Conservation (phyloP, 2,888 invertebrate species). For the Caenorhabditis becei region DNA sequence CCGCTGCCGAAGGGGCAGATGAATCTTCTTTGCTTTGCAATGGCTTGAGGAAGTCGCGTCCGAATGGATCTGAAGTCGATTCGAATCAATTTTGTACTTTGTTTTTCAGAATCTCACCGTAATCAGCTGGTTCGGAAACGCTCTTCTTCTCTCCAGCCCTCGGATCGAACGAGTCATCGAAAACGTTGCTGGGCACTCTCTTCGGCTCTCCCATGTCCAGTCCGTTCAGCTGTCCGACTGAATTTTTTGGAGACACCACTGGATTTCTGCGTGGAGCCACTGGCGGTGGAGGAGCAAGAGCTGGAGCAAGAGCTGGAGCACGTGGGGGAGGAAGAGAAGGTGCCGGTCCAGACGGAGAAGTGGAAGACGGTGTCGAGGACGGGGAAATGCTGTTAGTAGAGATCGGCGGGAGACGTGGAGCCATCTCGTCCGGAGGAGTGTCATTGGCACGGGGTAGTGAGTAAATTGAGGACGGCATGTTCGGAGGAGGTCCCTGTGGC, state of each 20-base stretch:
- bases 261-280: constrained; percentile 64
- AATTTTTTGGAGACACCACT: constrained; percentile 39
- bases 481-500: constrained; percentile 58
- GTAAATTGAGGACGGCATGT: constrained; percentile 43
- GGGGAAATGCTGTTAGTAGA: constrained; percentile 9
- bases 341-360: constrained; percentile 61
- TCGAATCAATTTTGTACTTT: not conserved
- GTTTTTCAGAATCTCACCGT: constrained; percentile 42
- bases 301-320: constrained; percentile 59
- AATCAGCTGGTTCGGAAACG: constrained; percentile 41
- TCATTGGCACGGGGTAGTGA: constrained; percentile 45
- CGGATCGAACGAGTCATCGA: constrained; percentile 88
- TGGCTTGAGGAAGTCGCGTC: constrained; percentile 64
- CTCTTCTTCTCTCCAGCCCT: constrained; percentile 87
- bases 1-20: constrained; percentile 37
- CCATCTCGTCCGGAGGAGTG: constrained; percentile 53
- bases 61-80: constrained; percentile 64
- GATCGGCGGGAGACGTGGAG: constrained; percentile 56
- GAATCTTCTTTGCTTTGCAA: constrained; percentile 19
- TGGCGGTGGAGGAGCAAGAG: constrained; percentile 64
- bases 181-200: constrained; percentile 81
- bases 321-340: constrained; percentile 63
- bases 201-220: constrained; percentile 83
- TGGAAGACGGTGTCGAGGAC: constrained; percentile 32
- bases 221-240: constrained; percentile 48